A percentile compares a stretch with the other conserved stretches of the same genome.
These are phyloP conservation scores for Formica exsecta DNA, from an alignment of 1,140 invertebrate species.

Conservation along the genomic window DNA sequence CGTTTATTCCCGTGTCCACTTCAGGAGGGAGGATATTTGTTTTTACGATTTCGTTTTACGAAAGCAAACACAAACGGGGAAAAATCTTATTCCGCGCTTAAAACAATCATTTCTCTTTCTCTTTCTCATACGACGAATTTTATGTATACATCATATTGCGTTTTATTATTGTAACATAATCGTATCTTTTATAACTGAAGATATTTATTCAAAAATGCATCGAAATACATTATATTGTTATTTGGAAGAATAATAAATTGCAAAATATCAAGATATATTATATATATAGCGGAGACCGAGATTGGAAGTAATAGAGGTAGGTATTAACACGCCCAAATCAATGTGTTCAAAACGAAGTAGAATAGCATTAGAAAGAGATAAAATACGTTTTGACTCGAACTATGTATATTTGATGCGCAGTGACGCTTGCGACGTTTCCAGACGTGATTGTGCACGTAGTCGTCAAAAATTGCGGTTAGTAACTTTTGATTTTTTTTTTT, in stretches of 20 bases:
- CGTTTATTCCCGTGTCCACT: slow-evolving; percentile 59
- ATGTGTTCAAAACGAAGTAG: no score
- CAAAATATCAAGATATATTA: neutral
- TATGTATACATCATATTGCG: neutral
- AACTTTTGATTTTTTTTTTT: no score
- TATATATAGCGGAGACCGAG: no score
- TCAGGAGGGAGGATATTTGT: slow-evolving; percentile 44
- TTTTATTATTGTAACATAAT: neutral
- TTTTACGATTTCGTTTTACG: slow-evolving; percentile 52
- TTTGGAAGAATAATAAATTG: neutral
- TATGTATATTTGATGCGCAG: no score
- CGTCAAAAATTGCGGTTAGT: no score
- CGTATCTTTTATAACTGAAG: neutral
- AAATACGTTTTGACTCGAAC: no score
- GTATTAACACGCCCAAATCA: no score
- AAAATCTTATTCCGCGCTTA: slow-evolving; percentile 9
- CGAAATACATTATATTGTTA: neutral
- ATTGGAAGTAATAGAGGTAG: no score
- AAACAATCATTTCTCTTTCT: neutral
- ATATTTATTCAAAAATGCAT: neutral
- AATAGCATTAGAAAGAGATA: no score
- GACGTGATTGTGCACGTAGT: no score
- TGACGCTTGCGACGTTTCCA: no score
- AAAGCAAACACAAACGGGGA: slow-evolving; percentile 9
- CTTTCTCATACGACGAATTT: neutral